These are phyloP conservation scores for Xylocopa sonorina DNA, from an alignment of 1,140 invertebrate genomes.

Conservation along the genomic window DNA sequence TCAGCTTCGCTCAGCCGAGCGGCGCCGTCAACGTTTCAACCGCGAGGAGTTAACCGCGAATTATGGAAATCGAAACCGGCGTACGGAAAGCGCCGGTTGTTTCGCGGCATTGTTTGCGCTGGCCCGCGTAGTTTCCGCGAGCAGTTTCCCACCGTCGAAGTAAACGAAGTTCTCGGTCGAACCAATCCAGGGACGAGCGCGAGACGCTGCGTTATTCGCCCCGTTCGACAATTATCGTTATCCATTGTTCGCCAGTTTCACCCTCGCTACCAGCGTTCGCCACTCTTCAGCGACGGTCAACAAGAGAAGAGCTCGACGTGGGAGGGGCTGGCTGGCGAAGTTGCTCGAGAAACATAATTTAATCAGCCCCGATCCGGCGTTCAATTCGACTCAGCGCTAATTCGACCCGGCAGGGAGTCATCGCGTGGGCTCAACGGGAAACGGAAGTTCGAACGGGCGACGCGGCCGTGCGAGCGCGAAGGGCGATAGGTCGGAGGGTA, in stretches of 20 bases:
- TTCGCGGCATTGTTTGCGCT: constrained; percentile 7
- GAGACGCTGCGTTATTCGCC: constrained; percentile 5
- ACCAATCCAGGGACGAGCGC: not conserved
- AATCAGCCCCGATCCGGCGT: constrained; percentile 30
- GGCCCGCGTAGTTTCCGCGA: not conserved
- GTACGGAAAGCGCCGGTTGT: not conserved
- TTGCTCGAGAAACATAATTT: constrained; percentile 27
- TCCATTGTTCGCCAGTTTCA: too few species aligned
- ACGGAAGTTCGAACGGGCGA: constrained; percentile 34
- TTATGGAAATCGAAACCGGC: constrained; percentile 24
- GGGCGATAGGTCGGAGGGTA: not conserved
- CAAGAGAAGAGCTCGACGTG: not conserved
- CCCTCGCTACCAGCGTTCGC: not conserved
- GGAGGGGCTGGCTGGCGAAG: not conserved
- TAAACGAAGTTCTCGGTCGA: constrained; percentile 14
- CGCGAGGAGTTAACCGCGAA: not conserved
- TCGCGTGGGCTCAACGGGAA: constrained; percentile 44
- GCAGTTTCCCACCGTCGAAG: not conserved
- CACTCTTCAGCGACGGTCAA: not conserved
- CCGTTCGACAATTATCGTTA: constrained; percentile 16
- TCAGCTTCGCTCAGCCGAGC: not conserved
- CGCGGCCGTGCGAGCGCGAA: too few species aligned
- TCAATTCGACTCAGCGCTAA: constrained; percentile 21
- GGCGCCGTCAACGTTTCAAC: not conserved
- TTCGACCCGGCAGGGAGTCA: constrained; percentile 19